Base-by-base conservation (phyloP, 2,888 invertebrate genomes). In the Thelaira solivaga region DNA sequence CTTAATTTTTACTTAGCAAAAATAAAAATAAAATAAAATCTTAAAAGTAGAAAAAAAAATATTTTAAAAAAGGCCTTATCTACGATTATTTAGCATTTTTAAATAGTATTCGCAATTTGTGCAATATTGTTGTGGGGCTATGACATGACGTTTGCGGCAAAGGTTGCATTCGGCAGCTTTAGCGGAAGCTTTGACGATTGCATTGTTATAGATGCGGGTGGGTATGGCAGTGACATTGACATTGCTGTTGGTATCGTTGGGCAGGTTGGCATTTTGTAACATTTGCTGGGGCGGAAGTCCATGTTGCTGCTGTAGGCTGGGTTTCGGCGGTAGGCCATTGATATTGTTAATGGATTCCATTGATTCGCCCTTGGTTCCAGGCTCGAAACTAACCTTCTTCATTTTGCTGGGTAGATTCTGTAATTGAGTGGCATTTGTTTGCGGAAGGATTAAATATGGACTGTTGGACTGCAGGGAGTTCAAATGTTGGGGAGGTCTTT, bases 41-140 rank as follows among this genome's bases (percentile, higher is more conserved):
- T 53, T 24, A 62, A 62, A 29, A 49, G 24, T 24, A 31, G 31
- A 43, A 45, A 68, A 45, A 47, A 43, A 24, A 16, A 29, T 7
- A 8, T 4, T 0, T 8, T 22, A n/a, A 29, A 49, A 61, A 76
- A 76, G 62, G 71, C 62, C 76, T 84, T 87, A 89, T 84, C 88
- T 87, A 69, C 88, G 84, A 79, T 84, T 88, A 72, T 88, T 88
- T 24, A 89, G 81, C 88, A 88, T 88, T 80, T 95, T 95, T 94
- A 97, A 94, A 86, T 97, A 97, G 90, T 95, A 96, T 86, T 96
- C 96, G 89, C 97, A 97, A 89, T 97, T 96, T 57, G 93, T 91
- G 89, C 97, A 97, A 87, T 97, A 97, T 82, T 93, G 91, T 34
- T 94, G 93, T 11, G 96, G 94, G 13, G 94, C 92, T 55, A 91